Percentiles rank a stretch among this genome's conserved stretches.
Conservation (phyloP, 2,113 vertebrate genomes). For the Marmota flaviventris region DNA sequence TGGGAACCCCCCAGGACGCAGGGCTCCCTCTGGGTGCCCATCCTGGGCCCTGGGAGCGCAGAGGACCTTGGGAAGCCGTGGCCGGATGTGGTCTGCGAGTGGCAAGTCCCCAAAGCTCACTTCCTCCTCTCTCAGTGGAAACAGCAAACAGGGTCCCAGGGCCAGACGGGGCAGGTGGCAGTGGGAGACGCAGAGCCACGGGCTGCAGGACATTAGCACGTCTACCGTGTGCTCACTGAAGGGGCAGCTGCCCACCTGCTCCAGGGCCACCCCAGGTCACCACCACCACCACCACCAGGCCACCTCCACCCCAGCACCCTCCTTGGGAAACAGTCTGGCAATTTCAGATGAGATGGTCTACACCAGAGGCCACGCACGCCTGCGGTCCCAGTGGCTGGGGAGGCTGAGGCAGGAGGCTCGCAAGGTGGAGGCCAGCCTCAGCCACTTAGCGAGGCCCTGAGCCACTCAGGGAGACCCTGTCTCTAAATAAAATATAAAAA, state of each 20-base stretch:
- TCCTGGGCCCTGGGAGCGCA: not conserved
- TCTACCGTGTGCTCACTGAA: no score
- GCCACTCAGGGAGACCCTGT: no score
- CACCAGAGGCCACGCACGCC: no score
- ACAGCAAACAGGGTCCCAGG: not conserved
- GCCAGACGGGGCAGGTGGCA: not conserved
- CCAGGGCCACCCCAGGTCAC: not conserved
- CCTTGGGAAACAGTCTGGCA: not conserved
- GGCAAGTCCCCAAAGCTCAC: not conserved
- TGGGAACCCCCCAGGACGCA: not conserved
- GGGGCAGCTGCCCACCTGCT: no score
- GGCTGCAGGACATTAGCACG: no score
- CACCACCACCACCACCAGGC: not conserved
- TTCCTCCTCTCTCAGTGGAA: not conserved
- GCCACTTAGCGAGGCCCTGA: no score
- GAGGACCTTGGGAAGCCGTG: not conserved
- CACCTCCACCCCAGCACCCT: not conserved
- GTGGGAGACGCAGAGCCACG: no score
- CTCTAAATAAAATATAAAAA: no score
- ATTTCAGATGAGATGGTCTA: not conserved
- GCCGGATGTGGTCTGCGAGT: not conserved
- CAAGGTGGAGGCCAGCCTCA: no score
- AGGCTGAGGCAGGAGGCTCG: no score
- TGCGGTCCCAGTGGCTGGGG: no score
- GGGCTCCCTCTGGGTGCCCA: not conserved